Conservation (phyloP, 2,888 invertebrate genomes). For the Myathropa florea region DNA sequence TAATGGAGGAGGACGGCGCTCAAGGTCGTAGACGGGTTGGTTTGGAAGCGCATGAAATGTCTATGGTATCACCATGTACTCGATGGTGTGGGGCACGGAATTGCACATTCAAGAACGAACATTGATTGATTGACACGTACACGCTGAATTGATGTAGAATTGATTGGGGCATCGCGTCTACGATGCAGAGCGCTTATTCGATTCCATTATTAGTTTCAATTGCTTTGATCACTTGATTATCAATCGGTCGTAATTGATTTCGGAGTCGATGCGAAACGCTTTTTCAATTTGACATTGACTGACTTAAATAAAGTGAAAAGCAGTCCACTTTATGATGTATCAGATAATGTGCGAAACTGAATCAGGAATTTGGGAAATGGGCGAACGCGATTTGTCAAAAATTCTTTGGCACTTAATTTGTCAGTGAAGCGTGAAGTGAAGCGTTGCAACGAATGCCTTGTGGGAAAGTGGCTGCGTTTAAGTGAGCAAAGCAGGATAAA, state of each 20-base stretch:
- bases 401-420: too few species aligned
- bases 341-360: background rate
- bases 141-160: background rate
- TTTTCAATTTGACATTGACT: slow-evolving; percentile 19
- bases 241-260: slow-evolving; percentile 60
- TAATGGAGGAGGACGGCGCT: background rate
- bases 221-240: slow-evolving; percentile 59
- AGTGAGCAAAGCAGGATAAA: too few species aligned
- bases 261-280: slow-evolving; percentile 14
- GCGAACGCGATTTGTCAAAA: too few species aligned
- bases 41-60: background rate
- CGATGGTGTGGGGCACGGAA: background rate
- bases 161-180: slow-evolving; percentile 29
- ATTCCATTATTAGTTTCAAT: slow-evolving; percentile 57
- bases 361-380: too few species aligned
- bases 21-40: background rate
- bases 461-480: too few species aligned
- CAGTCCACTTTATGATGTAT: background rate
- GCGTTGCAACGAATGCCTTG: too few species aligned
- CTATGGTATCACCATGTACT: too few species aligned
- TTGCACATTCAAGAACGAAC: background rate
- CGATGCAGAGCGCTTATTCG: slow-evolving; percentile 20
- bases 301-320: background rate
- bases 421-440: too few species aligned
- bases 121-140: slow-evolving; percentile 57